Base-by-base conservation (phyloP, 2,113 vertebrate genomes). In the Megalops atlanticus region DNA sequence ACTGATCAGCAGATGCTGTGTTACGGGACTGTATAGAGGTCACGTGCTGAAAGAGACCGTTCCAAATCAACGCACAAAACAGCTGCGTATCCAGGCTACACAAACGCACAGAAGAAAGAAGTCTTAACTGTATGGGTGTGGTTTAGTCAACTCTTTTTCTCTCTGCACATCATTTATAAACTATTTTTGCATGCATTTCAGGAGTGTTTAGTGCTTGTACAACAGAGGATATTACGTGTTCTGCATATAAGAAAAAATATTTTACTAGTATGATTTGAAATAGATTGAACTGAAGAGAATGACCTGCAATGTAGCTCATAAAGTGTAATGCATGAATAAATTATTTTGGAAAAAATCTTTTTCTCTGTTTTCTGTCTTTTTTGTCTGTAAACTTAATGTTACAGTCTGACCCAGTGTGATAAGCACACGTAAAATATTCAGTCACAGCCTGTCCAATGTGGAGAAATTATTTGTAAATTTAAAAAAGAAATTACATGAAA, bases 321-420 rank as follows among this genome's bases (percentile, higher is more conserved):
- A 38, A 71, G 49, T 74, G 54, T 49, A 31, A 52, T 73, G 87
- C 86, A 85, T 79, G 85, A 90, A 88, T 90, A 89, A 89, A 89
- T 24, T 84, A 80, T 84, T 86, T 81, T 78, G 74, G 49, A n/a
- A 43, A 47, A 15, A 52, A 70, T 43, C 24, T 31, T 76, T 47
- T 31, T 70, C 40, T 70, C 64, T 71, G 4, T 35, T 71, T 45
- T 70, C 7, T n/a, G 58, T 64, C 58, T 31, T 36, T 35, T 15
- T 27, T 33, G 21, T 76, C 27, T 78, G 0, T 68, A 6, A 15
- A 78, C 52, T 21, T 24, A 43, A 33, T 72, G 33, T 39, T 39
- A 14, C 1, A 39, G 12, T 7, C 33, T 35, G 27, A 10, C 11
- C 64, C 8, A 69, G 11, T 69, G 64, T 33, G 12, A 15, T 7